Conservation (phyloP, 2,888 invertebrate species). For the Galerucella calmariensis region DNA sequence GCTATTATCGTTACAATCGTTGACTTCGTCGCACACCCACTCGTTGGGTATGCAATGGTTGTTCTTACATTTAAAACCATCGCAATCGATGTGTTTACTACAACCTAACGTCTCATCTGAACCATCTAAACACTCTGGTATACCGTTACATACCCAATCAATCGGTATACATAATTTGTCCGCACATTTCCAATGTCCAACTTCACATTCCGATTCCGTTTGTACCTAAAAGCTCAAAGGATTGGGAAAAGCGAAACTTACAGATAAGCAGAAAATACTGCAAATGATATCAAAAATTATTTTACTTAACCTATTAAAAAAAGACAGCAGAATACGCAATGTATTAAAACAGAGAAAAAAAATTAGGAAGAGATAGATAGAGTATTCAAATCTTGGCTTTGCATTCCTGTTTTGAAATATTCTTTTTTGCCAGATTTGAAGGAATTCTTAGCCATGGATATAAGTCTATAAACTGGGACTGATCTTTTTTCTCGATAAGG, state of each 20-base stretch:
- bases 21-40: slow-evolving; percentile 69
- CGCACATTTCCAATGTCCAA: slow-evolving; percentile 59
- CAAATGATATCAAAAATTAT: too few species aligned
- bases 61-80: slow-evolving; percentile 72
- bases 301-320: too few species aligned
- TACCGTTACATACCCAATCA: slow-evolving; percentile 63
- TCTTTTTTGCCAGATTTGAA: too few species aligned
- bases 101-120: slow-evolving; percentile 65
- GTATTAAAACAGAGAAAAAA: too few species aligned
- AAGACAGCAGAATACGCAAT: too few species aligned
- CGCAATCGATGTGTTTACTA: slow-evolving; percentile 66
- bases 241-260: neutral
- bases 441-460: too few species aligned
- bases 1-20: slow-evolving; percentile 70
- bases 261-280: neutral
- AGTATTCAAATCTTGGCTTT: too few species aligned
- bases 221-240: slow-evolving; percentile 2
- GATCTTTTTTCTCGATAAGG: too few species aligned
- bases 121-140: slow-evolving; percentile 61
- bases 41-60: slow-evolving; percentile 67
- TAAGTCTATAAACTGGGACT: too few species aligned
- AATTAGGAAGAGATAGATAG: too few species aligned
- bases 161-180: slow-evolving; percentile 56
- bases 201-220: slow-evolving; percentile 52
- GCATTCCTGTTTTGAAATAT: too few species aligned